A percentile compares a stretch with the other conserved stretches of the same genome.
These are phyloP conservation scores for Babyrousa celebensis DNA, from an alignment of 2,797 vertebrate species.

Conservation along the genomic window DNA sequence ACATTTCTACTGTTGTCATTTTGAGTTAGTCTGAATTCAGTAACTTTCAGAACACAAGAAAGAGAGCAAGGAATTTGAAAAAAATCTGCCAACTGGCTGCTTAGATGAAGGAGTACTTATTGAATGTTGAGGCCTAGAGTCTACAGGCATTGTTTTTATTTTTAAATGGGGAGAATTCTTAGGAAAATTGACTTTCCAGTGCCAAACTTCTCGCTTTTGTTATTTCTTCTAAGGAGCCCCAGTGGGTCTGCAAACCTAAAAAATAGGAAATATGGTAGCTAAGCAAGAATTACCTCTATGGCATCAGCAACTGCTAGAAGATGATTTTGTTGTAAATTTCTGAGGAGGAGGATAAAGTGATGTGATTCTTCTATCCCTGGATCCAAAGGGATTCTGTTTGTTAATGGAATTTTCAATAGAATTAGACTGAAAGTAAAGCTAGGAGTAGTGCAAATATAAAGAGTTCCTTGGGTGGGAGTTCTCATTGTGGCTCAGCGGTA, in stretches of 20 bases:
- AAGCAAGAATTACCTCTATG: neutral
- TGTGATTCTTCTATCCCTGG: neutral
- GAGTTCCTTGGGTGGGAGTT: neutral
- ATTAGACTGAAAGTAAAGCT: neutral
- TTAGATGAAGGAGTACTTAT: constrained; percentile 5
- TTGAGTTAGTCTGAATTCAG: constrained; percentile 39
- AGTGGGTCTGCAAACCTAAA: neutral
- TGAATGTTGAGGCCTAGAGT: neutral
- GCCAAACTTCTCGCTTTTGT: constrained; percentile 29
- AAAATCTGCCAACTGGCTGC: neutral
- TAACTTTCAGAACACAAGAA: constrained; percentile 19
- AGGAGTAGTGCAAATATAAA: neutral
- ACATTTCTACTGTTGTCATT: neutral
- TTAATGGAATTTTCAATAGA: constrained; percentile 36
- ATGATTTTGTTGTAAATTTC: constrained; percentile 53
- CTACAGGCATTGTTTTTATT: constrained; percentile 19
- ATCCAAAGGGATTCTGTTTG: neutral
- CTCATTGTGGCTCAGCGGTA: no score
- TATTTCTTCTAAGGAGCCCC: constrained; percentile 43
- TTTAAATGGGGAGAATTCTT: neutral
- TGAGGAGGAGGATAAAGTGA: neutral
- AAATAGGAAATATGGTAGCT: constrained; percentile 47
- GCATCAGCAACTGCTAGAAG: neutral
- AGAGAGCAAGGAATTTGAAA: constrained; percentile 42
- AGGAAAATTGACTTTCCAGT: constrained; percentile 15